phyloP scores from a whole-genome alignment of 30 jellyfish, hydroid and myxozoan genomes.

The Aurelia aurita complex sp. Pacific region DNA sequence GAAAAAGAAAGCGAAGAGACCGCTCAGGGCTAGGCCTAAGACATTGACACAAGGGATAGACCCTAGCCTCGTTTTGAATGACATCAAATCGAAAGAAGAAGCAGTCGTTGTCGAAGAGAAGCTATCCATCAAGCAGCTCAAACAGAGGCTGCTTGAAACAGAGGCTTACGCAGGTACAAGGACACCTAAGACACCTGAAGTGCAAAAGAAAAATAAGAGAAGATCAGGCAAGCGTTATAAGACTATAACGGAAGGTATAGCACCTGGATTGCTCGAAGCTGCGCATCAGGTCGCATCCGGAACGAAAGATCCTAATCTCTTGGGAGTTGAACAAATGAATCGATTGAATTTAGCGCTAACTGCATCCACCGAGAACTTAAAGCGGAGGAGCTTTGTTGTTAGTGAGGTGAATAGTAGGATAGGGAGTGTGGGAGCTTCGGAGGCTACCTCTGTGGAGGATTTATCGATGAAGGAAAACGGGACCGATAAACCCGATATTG shows the following conservation, averaged over 20 bases:
- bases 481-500: constrained; percentile 33
- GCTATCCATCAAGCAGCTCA: constrained; percentile 47
- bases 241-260: constrained; percentile 97
- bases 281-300: constrained; percentile 80
- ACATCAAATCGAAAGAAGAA: constrained; percentile 60
- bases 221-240: constrained; percentile 87
- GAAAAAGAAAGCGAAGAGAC: constrained; percentile 35
- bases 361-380: constrained; percentile 79
- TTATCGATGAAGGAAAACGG: constrained; percentile 35
- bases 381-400: constrained; percentile 89
- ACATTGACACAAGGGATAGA: constrained; percentile 86
- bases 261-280: constrained; percentile 82
- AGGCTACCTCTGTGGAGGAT: constrained; percentile 71
- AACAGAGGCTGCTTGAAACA: constrained; percentile 65
- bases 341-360: constrained; percentile 74
- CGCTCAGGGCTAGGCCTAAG: constrained; percentile 77
- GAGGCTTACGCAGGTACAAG: constrained; percentile 59
- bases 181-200: constrained; percentile 64
- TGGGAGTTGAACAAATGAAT: constrained; percentile 51
- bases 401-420: constrained; percentile 63
- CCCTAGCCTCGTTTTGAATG: constrained; percentile 66
- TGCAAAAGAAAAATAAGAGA: constrained; percentile 68
- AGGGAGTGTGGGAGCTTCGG: constrained; percentile 47
- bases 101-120: constrained; percentile 87
- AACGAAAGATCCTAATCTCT: constrained; percentile 44